phyloP scores from a whole-genome alignment of 2,797 vertebrate species.

The Onychomys torridus region DNA sequence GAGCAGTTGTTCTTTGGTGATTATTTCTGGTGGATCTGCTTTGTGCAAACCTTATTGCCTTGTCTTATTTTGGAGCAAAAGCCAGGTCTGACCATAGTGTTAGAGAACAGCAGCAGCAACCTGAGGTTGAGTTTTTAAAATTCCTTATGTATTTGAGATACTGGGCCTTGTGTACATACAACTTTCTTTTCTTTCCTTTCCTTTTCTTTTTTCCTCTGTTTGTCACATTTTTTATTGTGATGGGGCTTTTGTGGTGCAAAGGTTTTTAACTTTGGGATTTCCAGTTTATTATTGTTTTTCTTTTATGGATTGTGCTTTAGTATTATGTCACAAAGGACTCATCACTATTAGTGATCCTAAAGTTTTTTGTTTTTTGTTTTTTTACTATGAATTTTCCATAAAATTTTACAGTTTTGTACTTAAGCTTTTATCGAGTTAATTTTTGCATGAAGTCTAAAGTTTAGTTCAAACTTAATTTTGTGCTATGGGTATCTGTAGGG shows the following conservation, averaged over 20 bases:
- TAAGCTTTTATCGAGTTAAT: conserved; percentile 4
- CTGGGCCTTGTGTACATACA: not conserved
- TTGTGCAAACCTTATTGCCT: not conserved
- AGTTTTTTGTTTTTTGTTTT: not conserved
- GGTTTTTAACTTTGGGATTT: conserved; percentile 8
- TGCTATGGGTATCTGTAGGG: not conserved
- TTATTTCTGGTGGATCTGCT: not conserved
- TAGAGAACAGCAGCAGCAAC: not conserved
- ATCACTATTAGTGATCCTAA: not conserved
- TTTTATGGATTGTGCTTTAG: not conserved
- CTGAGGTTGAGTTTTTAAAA: not conserved
- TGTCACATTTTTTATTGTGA: not conserved
- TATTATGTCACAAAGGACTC: not conserved
- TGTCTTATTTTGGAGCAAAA: not conserved
- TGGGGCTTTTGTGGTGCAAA: not conserved
- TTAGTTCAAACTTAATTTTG: conserved; percentile 20
- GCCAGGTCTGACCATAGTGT: not conserved
- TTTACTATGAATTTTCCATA: not conserved
- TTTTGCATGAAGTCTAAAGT: not conserved
- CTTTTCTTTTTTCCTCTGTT: not conserved
- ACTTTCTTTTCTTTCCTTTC: not conserved
- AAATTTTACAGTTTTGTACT: conserved; percentile 1
- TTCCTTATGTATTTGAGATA: not conserved
- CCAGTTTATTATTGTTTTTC: not conserved
- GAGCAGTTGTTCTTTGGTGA: not conserved